A percentile compares a stretch with the other conserved stretches of the same genome.
Conservation (phyloP, 2,797 vertebrate genomes). For the Cyclopterus lumpus region DNA sequence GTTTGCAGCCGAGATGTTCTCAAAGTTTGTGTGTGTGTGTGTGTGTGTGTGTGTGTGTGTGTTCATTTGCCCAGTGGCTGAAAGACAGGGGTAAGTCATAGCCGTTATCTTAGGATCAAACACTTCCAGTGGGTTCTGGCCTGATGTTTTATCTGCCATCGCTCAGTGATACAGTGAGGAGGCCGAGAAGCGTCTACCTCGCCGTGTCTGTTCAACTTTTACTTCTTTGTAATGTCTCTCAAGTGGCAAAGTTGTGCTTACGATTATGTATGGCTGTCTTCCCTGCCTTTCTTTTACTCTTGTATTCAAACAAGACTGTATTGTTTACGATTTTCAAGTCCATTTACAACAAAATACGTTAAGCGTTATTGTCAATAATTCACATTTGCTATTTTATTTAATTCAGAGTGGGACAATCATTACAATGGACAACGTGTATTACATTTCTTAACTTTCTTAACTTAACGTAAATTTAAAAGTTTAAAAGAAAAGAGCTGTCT, state of each 20-base stretch:
- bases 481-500: not conserved
- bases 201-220: slow-evolving; percentile 29
- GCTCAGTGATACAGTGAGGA: slow-evolving; percentile 53
- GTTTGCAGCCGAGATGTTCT: slow-evolving; percentile 56
- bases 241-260: slow-evolving; percentile 2
- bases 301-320: not conserved
- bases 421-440: not conserved
- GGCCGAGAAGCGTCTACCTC: slow-evolving; percentile 25
- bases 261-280: slow-evolving; percentile 27
- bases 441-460: not conserved
- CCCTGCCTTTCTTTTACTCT: not conserved
- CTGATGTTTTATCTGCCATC: slow-evolving; percentile 64
- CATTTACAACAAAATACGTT: slow-evolving; percentile 10
- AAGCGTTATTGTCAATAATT: slow-evolving; percentile 5
- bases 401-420: not conserved
- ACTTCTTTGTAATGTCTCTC: slow-evolving; percentile 18
- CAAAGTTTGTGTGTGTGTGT: slow-evolving; percentile 51
- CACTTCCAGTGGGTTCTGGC: slow-evolving; percentile 55
- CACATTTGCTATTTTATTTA: not conserved
- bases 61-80: slow-evolving; percentile 39
- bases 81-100: slow-evolving; percentile 66
- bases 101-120: slow-evolving; percentile 71
- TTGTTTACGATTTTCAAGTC: not conserved
- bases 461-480: slow-evolving; percentile 1
- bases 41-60: slow-evolving; percentile 32